A percentile compares a stretch with the other conserved stretches of the same genome.
phyloP scores from a whole-genome alignment of 2,797 vertebrate species.

The Sebastiscus tertius region DNA sequence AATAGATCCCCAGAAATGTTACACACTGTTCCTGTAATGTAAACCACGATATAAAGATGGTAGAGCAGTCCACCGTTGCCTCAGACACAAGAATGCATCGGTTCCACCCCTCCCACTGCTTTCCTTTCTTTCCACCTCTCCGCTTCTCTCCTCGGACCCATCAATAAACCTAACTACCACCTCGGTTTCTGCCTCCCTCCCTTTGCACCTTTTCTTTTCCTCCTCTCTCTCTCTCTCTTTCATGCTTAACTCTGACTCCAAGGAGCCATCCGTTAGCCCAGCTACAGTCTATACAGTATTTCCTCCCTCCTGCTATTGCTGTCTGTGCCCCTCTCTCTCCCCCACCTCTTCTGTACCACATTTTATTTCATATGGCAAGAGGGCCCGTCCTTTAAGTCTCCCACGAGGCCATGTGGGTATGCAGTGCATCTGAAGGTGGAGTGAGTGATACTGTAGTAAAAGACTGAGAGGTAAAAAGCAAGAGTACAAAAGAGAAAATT shows the following conservation, averaged over 20 bases:
- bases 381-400: slow-evolving; percentile 44
- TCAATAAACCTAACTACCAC: slow-evolving; percentile 56
- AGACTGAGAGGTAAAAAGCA: background rate
- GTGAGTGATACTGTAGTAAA: slow-evolving; percentile 10
- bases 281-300: slow-evolving; percentile 33
- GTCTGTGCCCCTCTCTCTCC: background rate
- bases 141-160: slow-evolving; percentile 25
- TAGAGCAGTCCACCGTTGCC: background rate
- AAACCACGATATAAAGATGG: background rate
- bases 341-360: slow-evolving; percentile 12
- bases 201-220: slow-evolving; percentile 32
- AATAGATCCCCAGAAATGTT: background rate
- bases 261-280: slow-evolving; percentile 56
- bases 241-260: slow-evolving; percentile 36
- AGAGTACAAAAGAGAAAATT: slow-evolving; percentile 1
- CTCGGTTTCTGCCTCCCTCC: slow-evolving; percentile 28
- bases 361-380: slow-evolving; percentile 50
- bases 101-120: background rate
- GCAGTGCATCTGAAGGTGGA: slow-evolving; percentile 36
- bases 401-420: slow-evolving; percentile 30
- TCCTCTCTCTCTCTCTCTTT: slow-evolving; percentile 2
- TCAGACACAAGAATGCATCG: background rate
- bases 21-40: background rate
- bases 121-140: slow-evolving; percentile 1
- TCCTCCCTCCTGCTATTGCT: slow-evolving; percentile 22